Conservation (phyloP, 2,797 vertebrate species). For the Tenualosa thibaudeaui region DNA sequence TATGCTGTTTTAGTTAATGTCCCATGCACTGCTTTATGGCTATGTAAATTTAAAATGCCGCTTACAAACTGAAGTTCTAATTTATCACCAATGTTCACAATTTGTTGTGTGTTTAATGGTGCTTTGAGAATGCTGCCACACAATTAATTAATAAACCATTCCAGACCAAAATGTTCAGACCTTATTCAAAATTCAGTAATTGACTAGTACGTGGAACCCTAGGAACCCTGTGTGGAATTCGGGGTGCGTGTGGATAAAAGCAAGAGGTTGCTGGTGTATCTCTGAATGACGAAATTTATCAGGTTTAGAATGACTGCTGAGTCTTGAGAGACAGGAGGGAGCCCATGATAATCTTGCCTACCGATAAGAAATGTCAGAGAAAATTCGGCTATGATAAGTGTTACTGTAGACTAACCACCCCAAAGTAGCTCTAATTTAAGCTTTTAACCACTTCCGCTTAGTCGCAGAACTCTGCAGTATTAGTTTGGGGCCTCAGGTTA, state of each 20-base stretch:
- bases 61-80: constrained; percentile 6
- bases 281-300: no score
- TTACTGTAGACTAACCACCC: no score
- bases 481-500: no score
- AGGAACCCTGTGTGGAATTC: background rate
- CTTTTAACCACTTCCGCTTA: no score
- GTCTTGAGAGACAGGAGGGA: no score
- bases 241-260: background rate
- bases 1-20: constrained; percentile 6
- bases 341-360: no score
- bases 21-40: background rate
- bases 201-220: background rate
- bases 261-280: no score
- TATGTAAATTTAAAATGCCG: constrained; percentile 36
- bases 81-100: background rate
- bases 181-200: background rate
- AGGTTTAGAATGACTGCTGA: no score
- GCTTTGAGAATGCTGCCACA: constrained; percentile 67
- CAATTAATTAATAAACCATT: constrained; percentile 70
- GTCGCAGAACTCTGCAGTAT: no score
- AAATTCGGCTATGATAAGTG: no score
- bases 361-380: no score
- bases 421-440: no score
- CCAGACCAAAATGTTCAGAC: constrained; percentile 44
- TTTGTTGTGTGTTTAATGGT: constrained; percentile 59